Evolutionary conservation across 2,888 invertebrate genomes (phyloP), one percentile per base, ranked within the genome.

Genomic region (Hemicrepidius hirtus): DNA sequence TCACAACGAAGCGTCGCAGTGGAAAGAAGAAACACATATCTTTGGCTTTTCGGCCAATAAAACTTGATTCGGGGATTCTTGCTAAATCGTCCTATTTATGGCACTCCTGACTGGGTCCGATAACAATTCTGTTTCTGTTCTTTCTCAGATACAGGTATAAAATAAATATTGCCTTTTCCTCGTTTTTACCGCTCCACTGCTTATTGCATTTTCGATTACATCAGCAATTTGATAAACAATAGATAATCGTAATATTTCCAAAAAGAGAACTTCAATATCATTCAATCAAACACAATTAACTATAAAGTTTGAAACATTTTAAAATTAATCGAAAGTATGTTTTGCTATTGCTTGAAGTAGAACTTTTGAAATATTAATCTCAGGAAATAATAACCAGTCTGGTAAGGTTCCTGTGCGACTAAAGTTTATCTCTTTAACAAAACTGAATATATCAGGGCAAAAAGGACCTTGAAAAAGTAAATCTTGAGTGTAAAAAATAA

Each of bases 21-120:
- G 81, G 80, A 81, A 81, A 79, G 77, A 75, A 80, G 81, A 80
- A 82, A 82, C 82, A 86, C 85, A 88, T 89, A 69, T 73, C 68
- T 69, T 68, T 68, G 65, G 73, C 65, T 73, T 73, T 73, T 73
- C 73, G 73, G 68, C 73, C 68, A 73, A 73, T 73, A 73, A 89
- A 89, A 89, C 89, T 88, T 88, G 88, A 86, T 86, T 86, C 84
- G 84, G 82, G 83, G 74, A 74, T 74, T 74, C 71, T 49, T 67
- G 76, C 75, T 76, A 77, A 79, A 79, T 77, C 77, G 78, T 74
- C 71, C 76, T 79, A 77, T 79, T 79, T 79, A 79, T 77, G 76
- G 76, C 75, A 68, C 71, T 75, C 71, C 74, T 74, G 74, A 71
- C 74, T 81, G 75, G 71, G 77, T 55, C 79, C 81, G 85, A 85